Evolutionary conservation across 1,140 invertebrate species (phyloP), one percentile per base, ranked within the genome.

Genomic region (Drosophila neocordata): DNA sequence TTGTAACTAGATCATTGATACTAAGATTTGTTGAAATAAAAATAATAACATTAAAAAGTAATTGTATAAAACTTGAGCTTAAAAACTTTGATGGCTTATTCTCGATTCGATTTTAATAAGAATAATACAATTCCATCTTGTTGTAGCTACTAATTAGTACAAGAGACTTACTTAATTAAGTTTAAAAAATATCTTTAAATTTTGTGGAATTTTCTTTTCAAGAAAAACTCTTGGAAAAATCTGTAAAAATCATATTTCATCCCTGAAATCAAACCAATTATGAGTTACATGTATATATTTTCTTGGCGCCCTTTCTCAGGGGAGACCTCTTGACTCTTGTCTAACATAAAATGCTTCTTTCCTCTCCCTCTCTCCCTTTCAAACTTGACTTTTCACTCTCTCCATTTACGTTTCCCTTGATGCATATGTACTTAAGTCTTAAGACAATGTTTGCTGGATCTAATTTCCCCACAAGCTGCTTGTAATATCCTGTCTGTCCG

Each of bases 381-480:
- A 31, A 31, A 44, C 5, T 27, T 18, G 22, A 7, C 24, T 13
- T 4, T 24, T 24, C 22, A 24, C 27, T 6, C 27, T 8, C 24
- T 41, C 12, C 37, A 7, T 4, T 37, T 24, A 37, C 9, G 12
- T 55, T 8, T 13, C 3, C 6, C 27, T 31, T 31, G 27, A 31
- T 31, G 27, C 7, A 9, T 20, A 15, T 38, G 56, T 58, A 58
- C 35, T 58, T 35, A 60, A 60, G 22, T 38, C 35, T 58, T 35
- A 60, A 60, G 22, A 60, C 38, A 38, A 12, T 22, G 38, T 20
- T 27, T 44, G 58, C 7, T 27, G 48, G 58, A 58, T 60, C 58
- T 60, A 60, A 60, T 60, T 60, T 60, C 58, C 38, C 56, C 58
- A 60, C 58, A 60, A 60, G 58, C 58, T 22, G 58, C 58, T 60